Conservation (phyloP, 2,797 vertebrate genomes). For the Glossophaga mutica region DNA sequence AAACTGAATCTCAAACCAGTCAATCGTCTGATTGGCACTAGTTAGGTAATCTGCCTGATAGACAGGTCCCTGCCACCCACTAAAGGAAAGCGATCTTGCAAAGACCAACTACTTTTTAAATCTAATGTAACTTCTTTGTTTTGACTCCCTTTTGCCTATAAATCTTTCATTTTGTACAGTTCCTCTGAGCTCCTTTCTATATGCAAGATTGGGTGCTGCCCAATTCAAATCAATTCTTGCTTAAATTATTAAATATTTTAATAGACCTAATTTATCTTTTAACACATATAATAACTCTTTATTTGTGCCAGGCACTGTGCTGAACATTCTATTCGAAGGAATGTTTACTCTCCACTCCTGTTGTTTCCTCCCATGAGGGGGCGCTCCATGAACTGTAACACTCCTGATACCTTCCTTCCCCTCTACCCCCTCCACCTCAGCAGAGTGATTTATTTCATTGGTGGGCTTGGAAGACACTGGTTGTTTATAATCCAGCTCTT, state of each 20-base stretch:
- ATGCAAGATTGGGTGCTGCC: background rate
- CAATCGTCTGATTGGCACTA: background rate
- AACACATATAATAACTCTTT: background rate
- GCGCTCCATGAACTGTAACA: background rate
- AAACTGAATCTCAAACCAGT: background rate
- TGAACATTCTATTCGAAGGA: background rate
- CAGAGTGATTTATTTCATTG: background rate
- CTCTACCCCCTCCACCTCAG: background rate
- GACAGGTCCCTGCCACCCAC: background rate
- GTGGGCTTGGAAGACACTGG: background rate
- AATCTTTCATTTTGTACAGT: background rate
- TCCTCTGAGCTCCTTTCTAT: background rate
- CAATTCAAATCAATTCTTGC: background rate
- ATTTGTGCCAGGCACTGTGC: background rate
- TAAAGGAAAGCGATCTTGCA: background rate
- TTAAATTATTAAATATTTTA: background rate
- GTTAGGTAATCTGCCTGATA: background rate
- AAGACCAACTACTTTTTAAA: background rate
- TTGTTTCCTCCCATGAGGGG: background rate
- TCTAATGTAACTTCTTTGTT: background rate
- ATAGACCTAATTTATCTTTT: background rate
- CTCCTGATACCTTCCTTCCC: background rate
- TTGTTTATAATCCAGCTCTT: constrained; percentile 1
- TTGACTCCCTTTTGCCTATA: background rate
- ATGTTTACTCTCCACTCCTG: background rate